Evolutionary conservation across 2,797 vertebrate genomes (phyloP).

Genomic region (Lacerta agilis): DNA sequence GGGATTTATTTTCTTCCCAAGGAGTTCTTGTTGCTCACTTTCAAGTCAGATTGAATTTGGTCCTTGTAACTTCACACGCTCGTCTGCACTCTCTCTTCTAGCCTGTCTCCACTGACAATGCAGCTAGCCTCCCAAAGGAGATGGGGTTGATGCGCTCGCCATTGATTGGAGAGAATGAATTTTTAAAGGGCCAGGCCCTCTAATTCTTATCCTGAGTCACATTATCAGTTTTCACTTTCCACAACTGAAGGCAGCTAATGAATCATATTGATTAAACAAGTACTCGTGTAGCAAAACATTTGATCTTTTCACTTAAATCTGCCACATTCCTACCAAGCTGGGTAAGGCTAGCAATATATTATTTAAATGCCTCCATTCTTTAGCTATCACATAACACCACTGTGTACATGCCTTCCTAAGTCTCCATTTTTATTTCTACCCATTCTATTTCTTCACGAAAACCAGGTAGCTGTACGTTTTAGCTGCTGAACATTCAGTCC

Average conservation of each 20-base stretch:
- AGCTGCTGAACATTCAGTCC: background rate
- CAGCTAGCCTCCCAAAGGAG: background rate
- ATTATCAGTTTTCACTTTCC: conserved; percentile 60
- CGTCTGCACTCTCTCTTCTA: background rate
- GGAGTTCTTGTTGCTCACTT: background rate
- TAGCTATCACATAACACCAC: background rate
- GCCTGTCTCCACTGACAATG: background rate
- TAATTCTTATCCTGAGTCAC: conserved; percentile 27
- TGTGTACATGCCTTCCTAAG: background rate
- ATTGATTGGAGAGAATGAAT: background rate
- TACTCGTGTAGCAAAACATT: conserved; percentile 54
- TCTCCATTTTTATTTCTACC: background rate
- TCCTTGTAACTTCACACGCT: background rate
- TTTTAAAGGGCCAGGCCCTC: conserved; percentile 12
- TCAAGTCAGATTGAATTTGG: background rate
- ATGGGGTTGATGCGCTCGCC: accelerated
- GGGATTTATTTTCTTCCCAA: background rate
- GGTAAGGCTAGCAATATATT: conserved; percentile 36
- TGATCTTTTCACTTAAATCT: conserved; percentile 50
- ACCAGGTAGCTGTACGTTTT: background rate
- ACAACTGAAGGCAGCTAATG: conserved; percentile 52
- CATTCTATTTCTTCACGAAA: background rate
- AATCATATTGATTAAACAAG: conserved; percentile 60
- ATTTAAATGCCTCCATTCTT: conserved; percentile 41
- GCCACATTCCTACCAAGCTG: conserved; percentile 47